Evolutionary conservation across 2,888 invertebrate genomes (phyloP).

Genomic region (Rhagonycha lutea): DNA sequence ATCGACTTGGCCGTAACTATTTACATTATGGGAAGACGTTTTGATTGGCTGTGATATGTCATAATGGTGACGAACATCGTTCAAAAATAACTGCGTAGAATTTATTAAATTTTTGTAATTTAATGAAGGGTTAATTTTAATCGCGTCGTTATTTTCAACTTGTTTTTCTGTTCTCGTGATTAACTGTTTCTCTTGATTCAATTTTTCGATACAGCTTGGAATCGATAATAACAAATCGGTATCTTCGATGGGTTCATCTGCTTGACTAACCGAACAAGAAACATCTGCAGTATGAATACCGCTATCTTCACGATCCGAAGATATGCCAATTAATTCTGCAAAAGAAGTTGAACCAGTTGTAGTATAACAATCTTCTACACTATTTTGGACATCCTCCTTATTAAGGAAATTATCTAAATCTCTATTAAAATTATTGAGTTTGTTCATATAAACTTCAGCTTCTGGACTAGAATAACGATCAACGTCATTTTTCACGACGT

Average conservation of each 20-base stretch:
- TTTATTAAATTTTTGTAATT: conserved; percentile 33
- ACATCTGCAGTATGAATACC: conserved; percentile 80
- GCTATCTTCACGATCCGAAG: conserved; percentile 74
- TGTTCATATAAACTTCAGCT: conserved; percentile 57
- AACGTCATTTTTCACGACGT: conserved; percentile 33
- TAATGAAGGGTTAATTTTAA: background rate
- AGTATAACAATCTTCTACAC: conserved; percentile 54
- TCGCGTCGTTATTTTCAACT: background rate
- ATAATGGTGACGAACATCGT: background rate
- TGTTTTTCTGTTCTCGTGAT: background rate
- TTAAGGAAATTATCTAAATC: conserved; percentile 53
- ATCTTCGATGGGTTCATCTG: conserved; percentile 71
- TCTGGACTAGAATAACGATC: conserved; percentile 60
- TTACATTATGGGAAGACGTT: background rate
- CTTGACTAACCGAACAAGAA: conserved; percentile 73
- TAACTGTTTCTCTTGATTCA: conserved; percentile 35
- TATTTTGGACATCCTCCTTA: conserved; percentile 59
- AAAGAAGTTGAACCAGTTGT: conserved; percentile 56
- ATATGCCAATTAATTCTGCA: conserved; percentile 63
- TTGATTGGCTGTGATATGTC: background rate
- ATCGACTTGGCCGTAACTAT: background rate
- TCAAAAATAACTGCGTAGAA: background rate
- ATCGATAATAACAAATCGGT: conserved; percentile 42
- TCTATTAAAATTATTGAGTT: conserved; percentile 49
- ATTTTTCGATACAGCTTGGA: conserved; percentile 46